Evolutionary conservation across 2,888 invertebrate species (phyloP).

Genomic region (Crocallis elinguaria): DNA sequence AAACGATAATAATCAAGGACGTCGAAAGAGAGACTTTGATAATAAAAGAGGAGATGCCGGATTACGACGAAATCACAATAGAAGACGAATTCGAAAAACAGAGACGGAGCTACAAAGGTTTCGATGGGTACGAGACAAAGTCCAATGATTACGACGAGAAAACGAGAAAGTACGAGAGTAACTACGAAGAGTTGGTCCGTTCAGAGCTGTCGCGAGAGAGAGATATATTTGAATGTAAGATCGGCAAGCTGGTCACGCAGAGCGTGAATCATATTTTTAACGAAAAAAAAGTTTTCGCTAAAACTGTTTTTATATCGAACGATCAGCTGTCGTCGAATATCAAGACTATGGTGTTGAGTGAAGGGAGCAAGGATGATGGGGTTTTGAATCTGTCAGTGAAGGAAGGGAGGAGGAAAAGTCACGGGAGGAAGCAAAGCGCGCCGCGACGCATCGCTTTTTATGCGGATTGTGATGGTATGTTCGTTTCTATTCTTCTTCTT

Average conservation of each 20-base stretch:
- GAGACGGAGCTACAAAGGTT: not conserved
- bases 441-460: slow-evolving; percentile 68
- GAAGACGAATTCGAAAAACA: slow-evolving; percentile 16
- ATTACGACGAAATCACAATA: slow-evolving; percentile 13
- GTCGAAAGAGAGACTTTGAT: slow-evolving; percentile 9
- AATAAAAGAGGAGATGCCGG: slow-evolving; percentile 15
- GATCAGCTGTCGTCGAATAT: slow-evolving; percentile 50
- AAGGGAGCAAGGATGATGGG: slow-evolving; percentile 29
- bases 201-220: slow-evolving; percentile 6
- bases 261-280: slow-evolving; percentile 76
- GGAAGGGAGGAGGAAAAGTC: slow-evolving; percentile 64
- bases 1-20: slow-evolving; percentile 4
- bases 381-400: slow-evolving; percentile 75
- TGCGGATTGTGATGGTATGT: slow-evolving; percentile 64
- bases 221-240: slow-evolving; percentile 68
- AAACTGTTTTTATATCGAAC: slow-evolving; percentile 70
- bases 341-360: slow-evolving; percentile 47
- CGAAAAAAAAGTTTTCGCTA: slow-evolving; percentile 69
- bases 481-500: not conserved
- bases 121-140: not conserved
- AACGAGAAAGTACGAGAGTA: not conserved
- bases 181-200: not conserved
- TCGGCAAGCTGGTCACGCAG: slow-evolving; percentile 73
- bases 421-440: slow-evolving; percentile 75
- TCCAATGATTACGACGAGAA: not conserved